These are phyloP conservation scores for Stomatorhinus ivindoensis DNA, from an alignment of 2,113 vertebrate species.

Conservation along the genomic window DNA sequence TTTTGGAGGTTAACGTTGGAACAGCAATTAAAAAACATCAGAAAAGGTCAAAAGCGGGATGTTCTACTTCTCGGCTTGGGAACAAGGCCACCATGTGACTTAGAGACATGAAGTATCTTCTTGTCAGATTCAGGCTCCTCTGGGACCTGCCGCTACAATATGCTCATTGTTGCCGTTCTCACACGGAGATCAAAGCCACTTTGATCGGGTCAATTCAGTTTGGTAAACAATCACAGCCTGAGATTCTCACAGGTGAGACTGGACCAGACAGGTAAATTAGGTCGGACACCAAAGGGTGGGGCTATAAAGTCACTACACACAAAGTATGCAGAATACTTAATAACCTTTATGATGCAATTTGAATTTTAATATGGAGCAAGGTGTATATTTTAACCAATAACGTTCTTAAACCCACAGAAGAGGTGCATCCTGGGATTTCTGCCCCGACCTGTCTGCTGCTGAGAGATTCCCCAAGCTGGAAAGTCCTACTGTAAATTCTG, in stretches of 20 bases:
- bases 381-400: neutral
- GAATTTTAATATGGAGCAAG: neutral
- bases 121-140: slow-evolving; percentile 49
- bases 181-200: slow-evolving; percentile 59
- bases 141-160: slow-evolving; percentile 57
- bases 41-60: slow-evolving; percentile 35
- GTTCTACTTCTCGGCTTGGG: slow-evolving; percentile 32
- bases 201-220: slow-evolving; percentile 66
- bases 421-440: neutral
- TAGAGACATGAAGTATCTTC: slow-evolving; percentile 55
- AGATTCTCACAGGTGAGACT: slow-evolving; percentile 21
- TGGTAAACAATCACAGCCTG: slow-evolving; percentile 63
- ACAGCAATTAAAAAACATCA: neutral
- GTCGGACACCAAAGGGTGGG: neutral
- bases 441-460: neutral
- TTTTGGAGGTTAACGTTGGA: neutral
- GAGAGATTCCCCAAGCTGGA: neutral
- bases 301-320: neutral
- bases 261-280: neutral
- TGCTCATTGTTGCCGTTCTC: slow-evolving; percentile 58
- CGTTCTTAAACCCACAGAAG: neutral
- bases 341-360: neutral
- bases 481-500: neutral
- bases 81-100: slow-evolving; percentile 57
- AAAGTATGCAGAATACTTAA: neutral